Evolutionary conservation across 2,113 vertebrate species (phyloP).

Genomic region (Rynchops niger): DNA sequence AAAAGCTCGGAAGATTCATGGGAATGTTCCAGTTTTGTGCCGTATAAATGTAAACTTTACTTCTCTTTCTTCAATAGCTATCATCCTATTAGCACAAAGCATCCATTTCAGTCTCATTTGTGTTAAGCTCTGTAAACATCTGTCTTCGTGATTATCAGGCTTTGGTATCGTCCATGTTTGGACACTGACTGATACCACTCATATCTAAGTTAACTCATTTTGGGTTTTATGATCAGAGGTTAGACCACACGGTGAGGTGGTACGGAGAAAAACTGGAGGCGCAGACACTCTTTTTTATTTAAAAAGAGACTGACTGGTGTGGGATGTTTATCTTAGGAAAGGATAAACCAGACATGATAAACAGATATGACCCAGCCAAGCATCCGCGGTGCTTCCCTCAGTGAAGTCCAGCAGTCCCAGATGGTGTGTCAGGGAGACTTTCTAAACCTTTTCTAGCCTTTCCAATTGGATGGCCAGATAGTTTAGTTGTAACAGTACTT

Average conservation of each 20-base stretch:
- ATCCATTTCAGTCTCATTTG: not conserved
- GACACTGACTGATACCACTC: not conserved
- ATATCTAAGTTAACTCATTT: not conserved
- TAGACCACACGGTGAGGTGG: not conserved
- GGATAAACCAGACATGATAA: slow-evolving; percentile 25
- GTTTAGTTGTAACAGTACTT: not conserved
- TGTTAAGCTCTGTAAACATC: not conserved
- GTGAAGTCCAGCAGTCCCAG: not conserved
- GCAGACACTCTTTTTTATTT: not conserved
- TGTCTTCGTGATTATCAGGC: not conserved
- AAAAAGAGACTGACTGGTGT: not conserved
- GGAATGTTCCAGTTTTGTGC: not conserved
- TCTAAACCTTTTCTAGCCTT: not conserved
- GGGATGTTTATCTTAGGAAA: not conserved
- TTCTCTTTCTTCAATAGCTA: not conserved
- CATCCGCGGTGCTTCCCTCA: not conserved
- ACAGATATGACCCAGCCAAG: not conserved
- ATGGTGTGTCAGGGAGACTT: not conserved
- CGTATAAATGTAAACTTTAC: not conserved
- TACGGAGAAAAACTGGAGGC: not conserved
- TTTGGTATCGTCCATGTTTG: not conserved
- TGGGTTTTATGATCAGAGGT: not conserved
- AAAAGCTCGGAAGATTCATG: not conserved
- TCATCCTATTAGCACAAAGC: not conserved
- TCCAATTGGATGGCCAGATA: not conserved